Conservation (phyloP, 64 coral and sea anemone species). For the Porites lutea region DNA sequence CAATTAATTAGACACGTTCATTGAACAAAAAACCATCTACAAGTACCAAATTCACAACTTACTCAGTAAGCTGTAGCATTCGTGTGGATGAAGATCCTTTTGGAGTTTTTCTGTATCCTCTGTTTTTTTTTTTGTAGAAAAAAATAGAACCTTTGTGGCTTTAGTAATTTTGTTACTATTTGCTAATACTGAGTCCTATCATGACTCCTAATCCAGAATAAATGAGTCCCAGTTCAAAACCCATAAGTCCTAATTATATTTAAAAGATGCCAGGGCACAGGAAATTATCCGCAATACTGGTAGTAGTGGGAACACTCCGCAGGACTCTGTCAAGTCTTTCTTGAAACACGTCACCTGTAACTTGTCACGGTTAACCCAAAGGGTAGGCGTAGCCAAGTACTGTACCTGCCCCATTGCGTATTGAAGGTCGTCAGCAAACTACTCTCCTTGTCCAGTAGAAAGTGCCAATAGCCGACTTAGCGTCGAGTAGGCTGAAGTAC, state of each 20-base stretch:
- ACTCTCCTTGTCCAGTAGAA: background rate
- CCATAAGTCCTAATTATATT: too few relatives aligned
- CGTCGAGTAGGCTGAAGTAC: constrained; percentile 14
- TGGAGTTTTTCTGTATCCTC: too few relatives aligned
- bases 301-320: background rate
- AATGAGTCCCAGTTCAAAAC: too few relatives aligned
- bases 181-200: too few relatives aligned
- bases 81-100: background rate
- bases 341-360: background rate
- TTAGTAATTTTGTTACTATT: too few relatives aligned
- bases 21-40: constrained; percentile 1
- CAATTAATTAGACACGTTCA: background rate
- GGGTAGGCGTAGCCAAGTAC: constrained; percentile 6
- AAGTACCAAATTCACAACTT: constrained; percentile 6
- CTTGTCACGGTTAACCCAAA: constrained; percentile 3
- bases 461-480: constrained; percentile 17
- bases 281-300: background rate
- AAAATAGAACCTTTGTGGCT: too few relatives aligned
- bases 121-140: too few relatives aligned
- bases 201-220: too few relatives aligned
- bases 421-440: constrained; percentile 22
- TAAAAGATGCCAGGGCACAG: constrained; percentile 2
- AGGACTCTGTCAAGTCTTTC: background rate
- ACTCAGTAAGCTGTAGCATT: constrained; percentile 3
- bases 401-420: constrained; percentile 8